phyloP scores from a whole-genome alignment of 2,113 vertebrate species.

The Antidorcas marsupialis region DNA sequence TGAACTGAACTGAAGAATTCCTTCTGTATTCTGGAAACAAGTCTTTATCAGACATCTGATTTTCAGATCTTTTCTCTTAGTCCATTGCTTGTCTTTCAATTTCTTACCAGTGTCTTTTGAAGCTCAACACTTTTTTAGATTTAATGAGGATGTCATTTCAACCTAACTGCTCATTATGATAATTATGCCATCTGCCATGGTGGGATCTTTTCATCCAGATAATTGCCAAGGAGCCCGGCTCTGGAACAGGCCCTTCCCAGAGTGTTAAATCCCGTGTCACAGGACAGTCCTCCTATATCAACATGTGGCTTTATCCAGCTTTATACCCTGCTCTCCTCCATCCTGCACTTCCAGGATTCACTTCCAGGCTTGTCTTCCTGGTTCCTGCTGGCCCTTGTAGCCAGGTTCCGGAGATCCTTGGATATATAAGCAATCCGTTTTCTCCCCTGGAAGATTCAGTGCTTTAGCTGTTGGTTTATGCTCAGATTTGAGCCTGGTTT shows the following conservation, averaged over 20 bases:
- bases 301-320: background rate
- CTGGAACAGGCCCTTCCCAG: background rate
- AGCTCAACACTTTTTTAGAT: background rate
- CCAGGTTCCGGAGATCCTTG: background rate
- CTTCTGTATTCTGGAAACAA: background rate
- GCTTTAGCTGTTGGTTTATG: background rate
- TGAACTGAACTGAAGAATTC: background rate
- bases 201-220: background rate
- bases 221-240: background rate
- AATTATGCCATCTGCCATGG: background rate
- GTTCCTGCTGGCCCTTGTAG: background rate
- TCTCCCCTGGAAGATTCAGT: background rate
- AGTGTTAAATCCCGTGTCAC: background rate
- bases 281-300: background rate
- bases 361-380: too few relatives aligned
- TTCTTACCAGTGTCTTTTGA: background rate
- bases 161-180: background rate
- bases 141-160: background rate
- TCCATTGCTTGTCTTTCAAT: background rate
- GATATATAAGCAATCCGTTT: background rate
- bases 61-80: background rate
- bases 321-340: background rate
- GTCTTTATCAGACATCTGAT: background rate
- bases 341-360: accelerated
- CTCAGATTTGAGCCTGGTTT: background rate